Percentiles rank a stretch among this genome's conserved stretches.
phyloP scores from a whole-genome alignment of 1,140 invertebrate genomes.

The Saxidomus purpurata region DNA sequence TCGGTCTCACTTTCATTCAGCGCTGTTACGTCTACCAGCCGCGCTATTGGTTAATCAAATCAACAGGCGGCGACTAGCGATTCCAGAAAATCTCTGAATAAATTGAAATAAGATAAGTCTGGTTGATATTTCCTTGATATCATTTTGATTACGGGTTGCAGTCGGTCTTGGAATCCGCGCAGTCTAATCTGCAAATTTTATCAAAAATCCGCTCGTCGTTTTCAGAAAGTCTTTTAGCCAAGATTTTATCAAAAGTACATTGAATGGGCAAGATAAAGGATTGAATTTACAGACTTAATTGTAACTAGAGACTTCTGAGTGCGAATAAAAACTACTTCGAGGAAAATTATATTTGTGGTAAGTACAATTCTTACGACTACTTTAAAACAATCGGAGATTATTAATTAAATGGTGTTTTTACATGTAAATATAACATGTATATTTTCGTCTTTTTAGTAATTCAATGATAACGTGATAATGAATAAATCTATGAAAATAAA shows the following conservation, averaged over 20 bases:
- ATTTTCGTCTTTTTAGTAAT: too few relatives aligned
- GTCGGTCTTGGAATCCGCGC: not conserved
- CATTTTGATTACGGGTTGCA: slow-evolving; percentile 50
- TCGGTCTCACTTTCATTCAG: slow-evolving; percentile 31
- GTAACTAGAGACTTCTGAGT: slow-evolving; percentile 36
- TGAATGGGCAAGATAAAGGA: slow-evolving; percentile 33
- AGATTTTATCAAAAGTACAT: slow-evolving; percentile 51
- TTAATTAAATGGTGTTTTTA: not conserved
- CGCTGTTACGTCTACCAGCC: not conserved
- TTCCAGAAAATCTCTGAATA: slow-evolving; percentile 44
- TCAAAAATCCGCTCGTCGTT: slow-evolving; percentile 19
- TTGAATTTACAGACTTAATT: slow-evolving; percentile 43
- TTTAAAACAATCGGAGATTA: not conserved
- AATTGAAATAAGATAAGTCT: slow-evolving; percentile 51
- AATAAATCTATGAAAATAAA: too few relatives aligned
- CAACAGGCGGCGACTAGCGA: not conserved
- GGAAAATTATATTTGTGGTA: slow-evolving; percentile 4
- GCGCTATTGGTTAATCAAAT: slow-evolving; percentile 1
- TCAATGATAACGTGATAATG: too few relatives aligned
- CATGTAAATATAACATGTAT: too few relatives aligned
- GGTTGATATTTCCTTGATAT: slow-evolving; percentile 56
- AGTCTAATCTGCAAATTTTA: slow-evolving; percentile 53
- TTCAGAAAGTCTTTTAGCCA: not conserved
- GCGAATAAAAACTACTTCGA: slow-evolving; percentile 29
- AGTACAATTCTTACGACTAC: not conserved